phyloP scores from a whole-genome alignment of 2,888 invertebrate species.

The Patella caerulea region DNA sequence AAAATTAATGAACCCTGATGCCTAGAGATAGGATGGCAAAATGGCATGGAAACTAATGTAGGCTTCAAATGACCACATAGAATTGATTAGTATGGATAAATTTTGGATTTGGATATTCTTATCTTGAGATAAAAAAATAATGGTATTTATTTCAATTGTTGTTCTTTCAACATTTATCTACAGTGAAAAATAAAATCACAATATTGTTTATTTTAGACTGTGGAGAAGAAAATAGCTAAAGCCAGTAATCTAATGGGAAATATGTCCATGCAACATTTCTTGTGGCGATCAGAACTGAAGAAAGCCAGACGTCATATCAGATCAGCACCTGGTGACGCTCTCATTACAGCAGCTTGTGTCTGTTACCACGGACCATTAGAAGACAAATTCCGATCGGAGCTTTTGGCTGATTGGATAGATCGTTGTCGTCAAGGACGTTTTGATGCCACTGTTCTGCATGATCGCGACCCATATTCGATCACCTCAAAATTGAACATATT shows the following conservation, averaged over 20 bases:
- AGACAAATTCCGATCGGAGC: conserved; percentile 58
- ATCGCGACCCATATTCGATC: conserved; percentile 34
- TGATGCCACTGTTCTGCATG: conserved; percentile 20
- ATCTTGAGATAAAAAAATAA: too few relatives aligned
- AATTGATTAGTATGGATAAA: too few relatives aligned
- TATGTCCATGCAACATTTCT: conserved; percentile 65
- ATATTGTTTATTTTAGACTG: conserved; percentile 47
- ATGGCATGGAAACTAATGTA: too few relatives aligned
- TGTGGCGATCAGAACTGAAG: conserved; percentile 65
- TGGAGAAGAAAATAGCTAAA: conserved; percentile 63
- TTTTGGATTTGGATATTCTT: too few relatives aligned
- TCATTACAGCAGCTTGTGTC: conserved; percentile 66
- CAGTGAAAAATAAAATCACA: background rate
- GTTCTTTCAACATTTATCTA: background rate
- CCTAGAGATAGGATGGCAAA: too few relatives aligned
- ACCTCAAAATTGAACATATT: conserved; percentile 31
- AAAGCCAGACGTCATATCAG: conserved; percentile 58
- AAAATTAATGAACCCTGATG: too few relatives aligned
- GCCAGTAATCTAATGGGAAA: conserved; percentile 67
- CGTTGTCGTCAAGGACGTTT: conserved; percentile 57
- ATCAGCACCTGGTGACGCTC: conserved; percentile 65
- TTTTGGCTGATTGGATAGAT: conserved; percentile 65
- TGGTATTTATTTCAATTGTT: too few relatives aligned
- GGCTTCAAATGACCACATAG: too few relatives aligned
- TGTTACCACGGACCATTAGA: conserved; percentile 68